Evolutionary conservation across 30 jellyfish, hydroid and myxozoan genomes (phyloP).

Genomic region (Turritopsis rubra): DNA sequence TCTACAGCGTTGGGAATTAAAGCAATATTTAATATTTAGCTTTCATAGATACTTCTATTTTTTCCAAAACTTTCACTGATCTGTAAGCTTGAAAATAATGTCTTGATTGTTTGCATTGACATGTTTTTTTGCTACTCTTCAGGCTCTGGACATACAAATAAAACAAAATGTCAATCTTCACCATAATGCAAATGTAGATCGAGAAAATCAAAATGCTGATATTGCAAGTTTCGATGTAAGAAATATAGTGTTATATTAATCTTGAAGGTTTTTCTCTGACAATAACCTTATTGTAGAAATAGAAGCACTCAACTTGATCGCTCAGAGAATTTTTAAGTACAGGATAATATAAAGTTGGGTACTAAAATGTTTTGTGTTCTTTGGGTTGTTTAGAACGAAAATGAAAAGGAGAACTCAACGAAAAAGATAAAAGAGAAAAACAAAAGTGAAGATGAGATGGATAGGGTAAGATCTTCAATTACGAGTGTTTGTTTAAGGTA

Average conservation of each 20-base stretch:
- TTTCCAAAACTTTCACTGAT: no score
- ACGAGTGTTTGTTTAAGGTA: no score
- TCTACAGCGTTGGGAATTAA: no score
- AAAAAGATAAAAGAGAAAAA: background rate
- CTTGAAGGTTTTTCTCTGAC: background rate
- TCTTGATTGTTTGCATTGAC: no score
- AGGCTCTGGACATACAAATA: background rate
- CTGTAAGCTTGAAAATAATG: no score
- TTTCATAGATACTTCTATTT: background rate
- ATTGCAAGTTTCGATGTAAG: background rate
- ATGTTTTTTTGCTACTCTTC: no score
- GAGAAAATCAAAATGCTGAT: background rate
- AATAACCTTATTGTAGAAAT: no score
- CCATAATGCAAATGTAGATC: background rate
- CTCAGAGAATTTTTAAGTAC: no score
- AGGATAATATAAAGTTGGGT: background rate
- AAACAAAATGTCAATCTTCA: background rate
- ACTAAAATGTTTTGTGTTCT: background rate
- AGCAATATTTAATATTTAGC: no score
- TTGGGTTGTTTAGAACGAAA: background rate
- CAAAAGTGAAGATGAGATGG: constrained; percentile 7
- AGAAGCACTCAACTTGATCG: no score
- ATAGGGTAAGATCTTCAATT: background rate
- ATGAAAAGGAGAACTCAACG: background rate
- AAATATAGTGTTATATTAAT: background rate